Evolutionary conservation across 1,140 invertebrate species (phyloP), one percentile per base, ranked within the genome.

Genomic region (Belonocnema kinseyi): DNA sequence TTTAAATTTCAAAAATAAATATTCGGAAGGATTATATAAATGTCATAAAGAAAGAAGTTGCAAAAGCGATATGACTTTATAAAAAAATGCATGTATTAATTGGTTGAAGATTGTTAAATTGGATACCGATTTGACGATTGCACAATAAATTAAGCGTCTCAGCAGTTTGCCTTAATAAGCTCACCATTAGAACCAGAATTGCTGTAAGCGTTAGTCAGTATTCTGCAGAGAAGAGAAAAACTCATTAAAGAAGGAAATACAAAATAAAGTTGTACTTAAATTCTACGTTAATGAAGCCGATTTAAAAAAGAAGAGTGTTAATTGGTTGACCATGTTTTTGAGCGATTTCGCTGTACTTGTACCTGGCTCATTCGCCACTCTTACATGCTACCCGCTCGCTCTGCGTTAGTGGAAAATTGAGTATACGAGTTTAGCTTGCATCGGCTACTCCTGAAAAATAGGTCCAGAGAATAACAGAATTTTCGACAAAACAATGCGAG

Each of bases 371-470:
- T 84, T 85, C 58, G 77, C 76, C 82, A 76, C 53, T 84, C 75
- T 72, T 79, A 82, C 80, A 86, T 86, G 85, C 82, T 87, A 88
- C 80, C 81, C 85, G 78, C 79, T 82, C 75, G 82, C 80, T 85
- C 87, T 85, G 87, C 88, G 86, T 88, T 89, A 89, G 86, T 88
- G 83, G 85, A 82, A 85, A 85, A 87, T 80, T 77, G 78, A 82
- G 74, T 83, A 82, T 82, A 78, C 77, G 83, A 81, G 78, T 85
- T 85, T 87, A 89, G 83, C 84, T 87, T 80, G 82, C 76, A 83
- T 89, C 87, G 73, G 87, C 84, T 75, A 84, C 77, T 86, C 86
- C 87, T 89, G 88, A 78, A 89, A 89, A 89, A 87, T 54, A 82
- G 51, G 80, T 33, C 76, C 79, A 74, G 66, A 50, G 19, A 51